Conservation (phyloP, 2,113 vertebrate genomes). For the Chiloscyllium plagiosum region DNA sequence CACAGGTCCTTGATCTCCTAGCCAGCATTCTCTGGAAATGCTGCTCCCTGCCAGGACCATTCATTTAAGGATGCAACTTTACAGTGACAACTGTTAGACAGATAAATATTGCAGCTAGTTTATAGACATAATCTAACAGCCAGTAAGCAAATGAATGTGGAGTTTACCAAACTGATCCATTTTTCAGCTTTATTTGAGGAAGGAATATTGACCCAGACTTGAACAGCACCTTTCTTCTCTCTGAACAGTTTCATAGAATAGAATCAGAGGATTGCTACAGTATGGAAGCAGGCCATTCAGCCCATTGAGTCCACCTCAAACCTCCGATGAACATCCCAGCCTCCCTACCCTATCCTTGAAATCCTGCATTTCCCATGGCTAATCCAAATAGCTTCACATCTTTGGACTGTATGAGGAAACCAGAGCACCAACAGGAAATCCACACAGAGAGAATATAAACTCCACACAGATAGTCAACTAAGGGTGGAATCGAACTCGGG, state of each 20-base stretch:
- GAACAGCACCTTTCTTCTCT: background rate
- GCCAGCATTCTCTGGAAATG: background rate
- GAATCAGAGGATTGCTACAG: too few species aligned
- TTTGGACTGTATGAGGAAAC: too few species aligned
- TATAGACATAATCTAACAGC: background rate
- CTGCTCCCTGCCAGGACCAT: background rate
- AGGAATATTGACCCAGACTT: background rate
- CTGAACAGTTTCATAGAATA: background rate
- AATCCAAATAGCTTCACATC: too few species aligned
- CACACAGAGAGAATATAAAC: too few species aligned
- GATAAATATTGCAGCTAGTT: background rate
- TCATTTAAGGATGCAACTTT: background rate
- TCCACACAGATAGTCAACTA: too few species aligned
- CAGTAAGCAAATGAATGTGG: background rate
- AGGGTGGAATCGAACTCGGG: too few species aligned
- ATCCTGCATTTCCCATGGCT: too few species aligned
- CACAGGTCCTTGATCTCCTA: background rate
- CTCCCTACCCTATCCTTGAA: too few species aligned
- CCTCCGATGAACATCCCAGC: too few species aligned
- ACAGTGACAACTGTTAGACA: background rate
- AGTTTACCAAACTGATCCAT: background rate
- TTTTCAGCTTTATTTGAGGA: background rate
- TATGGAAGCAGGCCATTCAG: too few species aligned
- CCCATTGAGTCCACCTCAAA: too few species aligned
- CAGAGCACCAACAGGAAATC: too few species aligned